phyloP scores from a whole-genome alignment of 2,113 vertebrate species.

The Tamias sibiricus region DNA sequence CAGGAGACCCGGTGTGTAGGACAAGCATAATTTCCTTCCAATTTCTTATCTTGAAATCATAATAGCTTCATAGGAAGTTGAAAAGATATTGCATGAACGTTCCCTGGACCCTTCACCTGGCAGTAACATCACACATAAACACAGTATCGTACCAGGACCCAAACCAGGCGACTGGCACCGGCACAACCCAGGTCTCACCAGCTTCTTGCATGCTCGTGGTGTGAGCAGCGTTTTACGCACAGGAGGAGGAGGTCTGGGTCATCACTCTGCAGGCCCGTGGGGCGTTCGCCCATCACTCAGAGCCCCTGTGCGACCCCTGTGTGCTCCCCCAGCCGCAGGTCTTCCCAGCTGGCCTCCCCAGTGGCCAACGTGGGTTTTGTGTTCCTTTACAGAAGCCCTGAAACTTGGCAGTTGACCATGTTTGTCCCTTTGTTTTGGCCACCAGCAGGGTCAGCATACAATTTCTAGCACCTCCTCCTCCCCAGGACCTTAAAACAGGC shows the following conservation, averaged over 20 bases:
- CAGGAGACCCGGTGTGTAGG: rapidly evolving
- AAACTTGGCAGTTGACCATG: rapidly evolving
- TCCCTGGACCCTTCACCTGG: background rate
- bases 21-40: background rate
- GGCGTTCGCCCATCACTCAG: rapidly evolving
- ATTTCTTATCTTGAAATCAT: conserved; percentile 3
- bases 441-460: background rate
- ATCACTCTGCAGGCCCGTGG: too few relatives aligned
- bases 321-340: rapidly evolving
- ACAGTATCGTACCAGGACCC: rapidly evolving
- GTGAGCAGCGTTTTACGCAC: background rate
- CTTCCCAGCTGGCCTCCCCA: background rate
- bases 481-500: background rate
- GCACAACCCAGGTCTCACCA: background rate
- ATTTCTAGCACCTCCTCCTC: rapidly evolving
- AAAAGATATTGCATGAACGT: background rate
- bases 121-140: rapidly evolving
- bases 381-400: rapidly evolving
- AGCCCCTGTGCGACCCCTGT: rapidly evolving
- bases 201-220: background rate
- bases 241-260: rapidly evolving
- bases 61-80: background rate
- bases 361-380: background rate
- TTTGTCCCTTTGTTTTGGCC: background rate
- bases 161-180: rapidly evolving